Base-by-base conservation (phyloP, 2,113 vertebrate genomes). In the Speoplatyrhinus poulsoni region DNA sequence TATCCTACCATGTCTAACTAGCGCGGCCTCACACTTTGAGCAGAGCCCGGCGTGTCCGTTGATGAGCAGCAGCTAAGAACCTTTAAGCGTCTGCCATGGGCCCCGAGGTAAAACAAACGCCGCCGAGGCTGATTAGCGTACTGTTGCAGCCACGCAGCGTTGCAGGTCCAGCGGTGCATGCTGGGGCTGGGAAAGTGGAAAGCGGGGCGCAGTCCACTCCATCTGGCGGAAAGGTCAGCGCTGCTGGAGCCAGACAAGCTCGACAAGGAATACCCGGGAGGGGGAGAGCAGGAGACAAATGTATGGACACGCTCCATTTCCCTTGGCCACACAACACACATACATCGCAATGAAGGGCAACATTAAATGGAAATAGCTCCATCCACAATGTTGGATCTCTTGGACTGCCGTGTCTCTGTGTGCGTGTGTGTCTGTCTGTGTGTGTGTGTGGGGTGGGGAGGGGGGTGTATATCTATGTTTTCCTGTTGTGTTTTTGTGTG, bases 141-240 rank as follows among this genome's bases (percentile, higher is more conserved):
- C 36, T 41, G 36, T 41, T 8, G 36, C 36, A 41, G 36, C 36
- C 26, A 2, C 26, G 36, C 36, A 8, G 36, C 6, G 36, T 41
- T 16, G 6, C 54, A 17, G 54, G 17, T 56, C n/a, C 72, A 62
- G 46, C 73, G 57, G 66, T 66, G 56, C 76, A 52, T 71, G 61
- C 63, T 0, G 59, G 73, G 79, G 81, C 61, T 83, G 78, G 68
- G 2, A 41, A 68, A 81, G 72, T 72, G 69, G 63, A 80, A 65
- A 55, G 72, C 15, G 56, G 69, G 67, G 13, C 17, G 71, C 64
- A 26, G 79, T 75, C 77, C 41, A 46, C 84, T 85, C 76, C 81
- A 65, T 83, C 80, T 81, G 83, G 78, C 53, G 12, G 85, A 88
- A 88, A 90, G 87, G 85, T 89, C 84, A 86, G 69, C 69, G 63